A percentile compares a stretch with the other conserved stretches of the same genome.
Evolutionary conservation across 2,113 vertebrate genomes (phyloP).

Genomic region (Chloropsis hardwickii): DNA sequence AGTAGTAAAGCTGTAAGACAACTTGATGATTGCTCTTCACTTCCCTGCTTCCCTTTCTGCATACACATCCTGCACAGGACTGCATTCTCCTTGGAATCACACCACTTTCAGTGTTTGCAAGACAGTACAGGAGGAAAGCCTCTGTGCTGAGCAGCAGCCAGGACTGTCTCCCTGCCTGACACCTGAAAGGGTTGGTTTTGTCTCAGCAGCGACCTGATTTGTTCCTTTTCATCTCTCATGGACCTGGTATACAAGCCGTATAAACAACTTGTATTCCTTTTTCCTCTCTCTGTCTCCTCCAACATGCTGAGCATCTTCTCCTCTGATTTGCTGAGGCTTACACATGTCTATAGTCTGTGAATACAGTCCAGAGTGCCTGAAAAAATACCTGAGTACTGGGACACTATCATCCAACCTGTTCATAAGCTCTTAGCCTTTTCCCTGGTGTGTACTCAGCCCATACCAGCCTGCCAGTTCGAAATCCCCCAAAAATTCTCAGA

Average conservation of each 20-base stretch:
- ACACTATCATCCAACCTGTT: neutral
- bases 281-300: neutral
- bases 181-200: neutral
- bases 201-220: neutral
- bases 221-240: neutral
- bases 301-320: neutral
- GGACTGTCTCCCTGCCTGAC: neutral
- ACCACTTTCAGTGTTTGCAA: neutral
- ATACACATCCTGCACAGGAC: neutral
- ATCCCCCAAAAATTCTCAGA: neutral
- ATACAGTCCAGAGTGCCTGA: neutral
- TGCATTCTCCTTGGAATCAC: neutral
- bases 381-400: neutral
- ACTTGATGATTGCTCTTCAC: neutral
- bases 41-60: neutral
- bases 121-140: neutral
- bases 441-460: neutral
- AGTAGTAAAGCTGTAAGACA: neutral
- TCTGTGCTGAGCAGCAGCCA: neutral
- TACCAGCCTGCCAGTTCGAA: neutral
- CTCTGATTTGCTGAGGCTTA: neutral
- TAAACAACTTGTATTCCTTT: neutral
- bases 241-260: neutral
- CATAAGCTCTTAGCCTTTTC: neutral
- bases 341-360: accelerated